Evolutionary conservation across 2,888 invertebrate genomes (phyloP), one percentile per base, ranked within the genome.

Genomic region (Patella pellucida): DNA sequence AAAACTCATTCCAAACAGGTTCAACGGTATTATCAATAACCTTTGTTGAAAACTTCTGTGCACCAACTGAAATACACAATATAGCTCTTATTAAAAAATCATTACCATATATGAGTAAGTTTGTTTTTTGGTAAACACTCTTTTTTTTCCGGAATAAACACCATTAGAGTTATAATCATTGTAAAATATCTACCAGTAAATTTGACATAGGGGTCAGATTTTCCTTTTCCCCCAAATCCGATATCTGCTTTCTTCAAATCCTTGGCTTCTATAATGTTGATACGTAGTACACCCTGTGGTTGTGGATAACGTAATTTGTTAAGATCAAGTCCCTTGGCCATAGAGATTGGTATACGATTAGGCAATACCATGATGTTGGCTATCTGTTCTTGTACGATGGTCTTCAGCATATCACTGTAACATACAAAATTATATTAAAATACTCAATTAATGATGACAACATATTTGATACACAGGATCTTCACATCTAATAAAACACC

Each of bases 1-100:
- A 99, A 94, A 96, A 97, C 92, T 93, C 97, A 92, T 99, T 97
- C 98, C 99, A 99, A 84, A 96, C 95, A 7, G 99, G 99, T 92
- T 97, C 96, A 51, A 99, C 94, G 81, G 95, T 95, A 91, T 97
- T 97, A 90, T 97, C 95, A 84, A 99, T 97, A 62, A 96, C 96
- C 91, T 96, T 95, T 0, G 99, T 99, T 91, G 95, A 95, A 92
- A 96, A 97, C 91, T 95, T 95, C 92, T 97, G 96, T 0, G 97
- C 96, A 74, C 99, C 99, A 79, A 99, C 96, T 86, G 94, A 94
- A 88, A 97, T 9, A 41, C 41, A 41, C 41, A 41, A 41, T 31
- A 41, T 27, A 68, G 15, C 19, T n/a, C 31, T 68, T 31, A 68
- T 23, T 0, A 31, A 16, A 68, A 15, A 67, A 23, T 5, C 7